Evolutionary conservation across 2,888 invertebrate species (phyloP).

Genomic region (Euphydryas editha): DNA sequence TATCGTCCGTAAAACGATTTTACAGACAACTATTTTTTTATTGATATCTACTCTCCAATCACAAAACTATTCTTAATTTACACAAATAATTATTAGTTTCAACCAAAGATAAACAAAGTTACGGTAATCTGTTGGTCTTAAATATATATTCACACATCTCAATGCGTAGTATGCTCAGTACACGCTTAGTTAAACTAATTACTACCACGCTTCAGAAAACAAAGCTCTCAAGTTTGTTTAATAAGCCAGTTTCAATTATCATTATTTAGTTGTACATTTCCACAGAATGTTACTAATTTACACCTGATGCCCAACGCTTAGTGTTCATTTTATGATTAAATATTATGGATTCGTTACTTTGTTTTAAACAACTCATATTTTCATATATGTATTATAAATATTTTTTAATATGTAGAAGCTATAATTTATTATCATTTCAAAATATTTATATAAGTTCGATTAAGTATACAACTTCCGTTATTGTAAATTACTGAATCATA

Average conservation of each 20-base stretch:
- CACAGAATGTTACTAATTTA: too few relatives aligned
- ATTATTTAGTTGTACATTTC: background rate
- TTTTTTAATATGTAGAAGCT: too few relatives aligned
- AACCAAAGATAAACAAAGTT: background rate
- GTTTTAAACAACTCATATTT: too few relatives aligned
- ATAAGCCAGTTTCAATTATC: background rate
- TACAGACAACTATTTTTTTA: too few relatives aligned
- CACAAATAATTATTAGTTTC: background rate
- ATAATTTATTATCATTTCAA: too few relatives aligned
- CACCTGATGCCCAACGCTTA: too few relatives aligned
- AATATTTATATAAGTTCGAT: too few relatives aligned
- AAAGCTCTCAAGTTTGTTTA: background rate
- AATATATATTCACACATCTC: background rate
- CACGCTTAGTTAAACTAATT: background rate
- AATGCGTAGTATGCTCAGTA: background rate
- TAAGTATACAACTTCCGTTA: slow-evolving; percentile 4
- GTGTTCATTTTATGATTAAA: too few relatives aligned
- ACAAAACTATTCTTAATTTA: too few relatives aligned
- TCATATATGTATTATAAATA: too few relatives aligned
- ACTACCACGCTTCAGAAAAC: background rate
- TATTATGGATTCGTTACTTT: too few relatives aligned
- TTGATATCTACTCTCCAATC: background rate
- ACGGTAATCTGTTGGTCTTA: background rate
- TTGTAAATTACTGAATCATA: background rate
- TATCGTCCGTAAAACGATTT: too few relatives aligned